Evolutionary conservation across 2,888 invertebrate genomes (phyloP).

Genomic region (Eristalinus aeneus): DNA sequence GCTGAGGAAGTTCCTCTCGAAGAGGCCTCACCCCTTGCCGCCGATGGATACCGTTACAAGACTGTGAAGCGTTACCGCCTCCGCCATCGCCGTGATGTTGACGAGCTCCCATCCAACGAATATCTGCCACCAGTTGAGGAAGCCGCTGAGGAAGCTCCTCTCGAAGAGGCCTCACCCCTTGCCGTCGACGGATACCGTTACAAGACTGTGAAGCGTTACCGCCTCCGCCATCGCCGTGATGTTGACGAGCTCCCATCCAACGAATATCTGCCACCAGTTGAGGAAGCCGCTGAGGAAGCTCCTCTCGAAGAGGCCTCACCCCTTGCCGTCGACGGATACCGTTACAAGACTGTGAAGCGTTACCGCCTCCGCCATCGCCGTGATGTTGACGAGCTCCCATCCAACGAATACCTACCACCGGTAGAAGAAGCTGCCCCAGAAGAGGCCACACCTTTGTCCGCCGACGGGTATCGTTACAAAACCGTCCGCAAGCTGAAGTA

Average conservation of each 20-base stretch:
- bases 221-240: conserved; percentile 68
- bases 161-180: conserved; percentile 15
- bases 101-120: conserved; percentile 68
- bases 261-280: conserved; percentile 66
- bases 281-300: conserved; percentile 74
- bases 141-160: conserved; percentile 1
- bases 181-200: conserved; percentile 72
- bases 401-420: conserved; percentile 74
- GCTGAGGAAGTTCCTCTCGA: background rate
- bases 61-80: conserved; percentile 72
- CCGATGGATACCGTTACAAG: conserved; percentile 73
- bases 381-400: no score
- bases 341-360: conserved; percentile 72
- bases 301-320: conserved; percentile 15
- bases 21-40: conserved; percentile 29
- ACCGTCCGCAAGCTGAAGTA: conserved; percentile 72
- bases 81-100: conserved; percentile 74
- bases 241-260: conserved; percentile 42
- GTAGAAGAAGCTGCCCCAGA: conserved; percentile 26
- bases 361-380: conserved; percentile 65
- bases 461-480: conserved; percentile 72
- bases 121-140: conserved; percentile 73
- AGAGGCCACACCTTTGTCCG: conserved; percentile 25
- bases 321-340: conserved; percentile 72
- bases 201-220: conserved; percentile 73